Evolutionary conservation across 2,888 invertebrate species (phyloP).

Genomic region (Mesoligia furuncula): DNA sequence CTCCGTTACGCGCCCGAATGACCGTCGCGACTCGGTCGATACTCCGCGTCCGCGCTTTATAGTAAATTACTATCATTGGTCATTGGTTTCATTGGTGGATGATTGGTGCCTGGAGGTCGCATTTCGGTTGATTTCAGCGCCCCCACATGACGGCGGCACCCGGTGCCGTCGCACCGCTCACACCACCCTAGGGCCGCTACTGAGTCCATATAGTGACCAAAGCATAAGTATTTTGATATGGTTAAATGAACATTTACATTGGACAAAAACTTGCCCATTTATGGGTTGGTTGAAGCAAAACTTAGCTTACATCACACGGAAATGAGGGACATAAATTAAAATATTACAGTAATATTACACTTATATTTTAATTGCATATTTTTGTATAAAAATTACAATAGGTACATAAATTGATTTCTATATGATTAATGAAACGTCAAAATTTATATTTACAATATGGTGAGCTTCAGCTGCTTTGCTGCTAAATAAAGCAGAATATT

Average conservation of each 20-base stretch:
- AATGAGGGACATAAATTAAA: conserved; percentile 41
- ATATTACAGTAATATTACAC: conserved; percentile 63
- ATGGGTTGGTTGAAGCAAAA: background rate
- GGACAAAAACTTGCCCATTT: background rate
- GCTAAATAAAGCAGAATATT: conserved; percentile 68
- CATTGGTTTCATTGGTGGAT: no score
- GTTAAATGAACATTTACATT: background rate
- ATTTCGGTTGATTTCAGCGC: no score
- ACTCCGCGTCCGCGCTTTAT: no score
- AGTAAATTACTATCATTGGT: no score
- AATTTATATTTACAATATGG: conserved; percentile 84
- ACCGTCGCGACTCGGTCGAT: no score
- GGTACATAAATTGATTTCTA: conserved; percentile 85
- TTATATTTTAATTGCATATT: conserved; percentile 88
- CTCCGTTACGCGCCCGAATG: no score
- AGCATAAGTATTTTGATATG: background rate
- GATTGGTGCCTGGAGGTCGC: no score
- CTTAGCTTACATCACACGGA: background rate
- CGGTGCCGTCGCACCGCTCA: no score
- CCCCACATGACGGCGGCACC: no score
- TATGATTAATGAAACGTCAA: conserved; percentile 81
- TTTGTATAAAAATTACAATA: conserved; percentile 90
- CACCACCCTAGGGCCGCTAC: no score
- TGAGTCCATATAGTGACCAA: background rate
- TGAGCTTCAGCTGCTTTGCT: conserved; percentile 80